Conservation (phyloP, 64 coral and sea anemone species). For the Pocillopora damicornis region DNA sequence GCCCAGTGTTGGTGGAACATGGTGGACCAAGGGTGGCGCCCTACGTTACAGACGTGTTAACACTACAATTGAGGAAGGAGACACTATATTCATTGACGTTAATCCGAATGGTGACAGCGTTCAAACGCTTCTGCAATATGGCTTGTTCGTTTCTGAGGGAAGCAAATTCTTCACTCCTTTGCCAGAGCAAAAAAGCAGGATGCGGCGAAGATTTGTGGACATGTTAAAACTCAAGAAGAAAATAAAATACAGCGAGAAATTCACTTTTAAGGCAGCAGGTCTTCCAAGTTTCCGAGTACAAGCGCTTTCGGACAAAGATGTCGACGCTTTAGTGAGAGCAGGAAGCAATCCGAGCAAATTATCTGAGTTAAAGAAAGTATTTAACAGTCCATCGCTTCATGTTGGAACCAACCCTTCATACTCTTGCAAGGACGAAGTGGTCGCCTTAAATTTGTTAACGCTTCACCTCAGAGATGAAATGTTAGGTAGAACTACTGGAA, state of each 20-base stretch:
- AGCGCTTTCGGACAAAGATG: constrained; percentile 32
- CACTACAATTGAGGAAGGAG: constrained; percentile 42
- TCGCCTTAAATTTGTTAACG: constrained; percentile 53
- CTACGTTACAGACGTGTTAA: constrained; percentile 45
- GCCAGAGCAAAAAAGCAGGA: constrained; percentile 27
- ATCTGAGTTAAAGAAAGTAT: constrained; percentile 30
- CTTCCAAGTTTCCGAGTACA: constrained; percentile 53
- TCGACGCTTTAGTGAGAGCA: constrained; percentile 19
- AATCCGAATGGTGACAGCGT: constrained; percentile 47
- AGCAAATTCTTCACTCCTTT: constrained; percentile 55
- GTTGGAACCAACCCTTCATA: constrained; percentile 9
- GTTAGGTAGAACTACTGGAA: constrained; percentile 35
- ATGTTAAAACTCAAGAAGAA: constrained; percentile 38
- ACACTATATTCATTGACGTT: constrained; percentile 39
- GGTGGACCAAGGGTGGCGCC: constrained; percentile 44
- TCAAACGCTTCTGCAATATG: constrained; percentile 52
- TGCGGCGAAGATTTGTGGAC: constrained; percentile 33
- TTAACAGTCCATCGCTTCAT: constrained; percentile 45
- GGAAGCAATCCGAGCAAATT: constrained; percentile 29
- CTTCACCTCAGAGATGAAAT: constrained; percentile 51
- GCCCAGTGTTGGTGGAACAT: constrained; percentile 26
- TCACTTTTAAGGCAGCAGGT: constrained; percentile 45
- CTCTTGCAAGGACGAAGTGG: constrained; percentile 72
- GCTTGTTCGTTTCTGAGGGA: constrained; percentile 40
- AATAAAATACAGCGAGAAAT: constrained; percentile 45